These are phyloP conservation scores for Musca vetustissima DNA, from an alignment of 1,140 invertebrate species.

Conservation along the genomic window DNA sequence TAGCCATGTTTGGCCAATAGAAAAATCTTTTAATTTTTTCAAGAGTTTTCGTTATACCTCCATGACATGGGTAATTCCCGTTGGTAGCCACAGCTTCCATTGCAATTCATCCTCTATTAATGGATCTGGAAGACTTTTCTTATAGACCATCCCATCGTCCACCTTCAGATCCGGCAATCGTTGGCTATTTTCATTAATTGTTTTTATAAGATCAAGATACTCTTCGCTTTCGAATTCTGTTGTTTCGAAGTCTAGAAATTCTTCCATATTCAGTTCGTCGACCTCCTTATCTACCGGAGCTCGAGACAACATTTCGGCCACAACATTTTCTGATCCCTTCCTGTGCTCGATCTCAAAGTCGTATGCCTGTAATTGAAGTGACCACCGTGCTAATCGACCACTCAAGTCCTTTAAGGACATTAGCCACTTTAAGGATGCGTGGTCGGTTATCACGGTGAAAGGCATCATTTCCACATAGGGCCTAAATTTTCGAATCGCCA, in stretches of 20 bases:
- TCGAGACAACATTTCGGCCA: neutral
- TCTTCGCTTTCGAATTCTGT: neutral
- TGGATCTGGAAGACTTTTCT: neutral
- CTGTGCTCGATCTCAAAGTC: neutral
- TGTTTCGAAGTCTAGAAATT: constrained; percentile 3
- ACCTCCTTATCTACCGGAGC: neutral
- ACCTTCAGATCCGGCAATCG: constrained; percentile 11
- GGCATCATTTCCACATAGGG: constrained; percentile 52
- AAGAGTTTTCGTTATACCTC: neutral
- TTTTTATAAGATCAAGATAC: neutral
- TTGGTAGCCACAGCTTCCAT: constrained; percentile 26
- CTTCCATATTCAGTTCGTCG: neutral
- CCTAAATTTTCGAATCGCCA: constrained; percentile 53
- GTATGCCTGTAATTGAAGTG: constrained; percentile 1
- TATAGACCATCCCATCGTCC: neutral
- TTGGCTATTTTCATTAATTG: neutral
- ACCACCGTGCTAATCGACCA: constrained; percentile 7
- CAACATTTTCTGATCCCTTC: constrained; percentile 1
- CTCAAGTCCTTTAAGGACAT: neutral
- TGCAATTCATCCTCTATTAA: neutral
- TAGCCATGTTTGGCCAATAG: neutral
- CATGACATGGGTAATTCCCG: neutral
- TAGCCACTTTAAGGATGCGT: neutral
- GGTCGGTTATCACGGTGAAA: constrained; percentile 49
- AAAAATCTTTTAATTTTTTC: neutral